Percentiles rank a stretch among this genome's conserved stretches.
Conservation (phyloP, 2,888 invertebrate species). For the Polymixis lichenea region DNA sequence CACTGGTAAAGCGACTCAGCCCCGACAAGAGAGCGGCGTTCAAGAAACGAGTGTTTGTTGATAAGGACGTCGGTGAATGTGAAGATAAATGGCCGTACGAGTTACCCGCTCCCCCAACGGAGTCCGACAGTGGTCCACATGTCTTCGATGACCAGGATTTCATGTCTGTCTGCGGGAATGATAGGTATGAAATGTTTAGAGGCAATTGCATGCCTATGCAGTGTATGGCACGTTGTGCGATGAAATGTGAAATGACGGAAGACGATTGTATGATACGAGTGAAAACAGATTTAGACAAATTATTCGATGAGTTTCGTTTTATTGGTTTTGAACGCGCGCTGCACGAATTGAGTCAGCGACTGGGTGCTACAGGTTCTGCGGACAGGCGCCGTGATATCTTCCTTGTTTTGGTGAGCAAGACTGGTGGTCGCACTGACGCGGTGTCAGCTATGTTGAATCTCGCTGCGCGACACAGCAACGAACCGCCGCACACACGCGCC, state of each 20-base stretch:
- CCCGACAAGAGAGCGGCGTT: conserved; percentile 69
- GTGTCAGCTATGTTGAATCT: conserved; percentile 74
- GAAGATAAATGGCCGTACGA: conserved; percentile 73
- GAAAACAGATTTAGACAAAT: conserved; percentile 72
- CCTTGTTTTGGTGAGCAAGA: conserved; percentile 82
- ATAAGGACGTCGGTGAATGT: conserved; percentile 70
- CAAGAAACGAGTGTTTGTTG: conserved; percentile 76
- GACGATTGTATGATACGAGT: conserved; percentile 40
- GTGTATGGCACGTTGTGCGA: background rate
- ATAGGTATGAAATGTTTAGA: background rate
- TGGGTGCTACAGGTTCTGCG: conserved; percentile 72
- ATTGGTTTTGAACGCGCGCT: conserved; percentile 76
- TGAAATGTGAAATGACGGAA: conserved; percentile 12
- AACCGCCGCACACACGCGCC: conserved; percentile 79
- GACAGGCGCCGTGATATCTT: conserved; percentile 80
- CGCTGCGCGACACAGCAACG: conserved; percentile 75
- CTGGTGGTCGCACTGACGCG: conserved; percentile 74
- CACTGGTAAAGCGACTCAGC: conserved; percentile 73
- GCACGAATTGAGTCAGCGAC: conserved; percentile 73
- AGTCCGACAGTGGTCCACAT: conserved; percentile 7
- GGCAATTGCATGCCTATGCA: fast-evolving
- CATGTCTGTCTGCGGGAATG: background rate
- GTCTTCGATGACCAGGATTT: conserved; percentile 63
- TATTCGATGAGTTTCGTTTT: conserved; percentile 80
- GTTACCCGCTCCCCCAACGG: conserved; percentile 53